phyloP scores from a whole-genome alignment of 1,140 invertebrate genomes.

The Lordiphosa clarofinis region DNA sequence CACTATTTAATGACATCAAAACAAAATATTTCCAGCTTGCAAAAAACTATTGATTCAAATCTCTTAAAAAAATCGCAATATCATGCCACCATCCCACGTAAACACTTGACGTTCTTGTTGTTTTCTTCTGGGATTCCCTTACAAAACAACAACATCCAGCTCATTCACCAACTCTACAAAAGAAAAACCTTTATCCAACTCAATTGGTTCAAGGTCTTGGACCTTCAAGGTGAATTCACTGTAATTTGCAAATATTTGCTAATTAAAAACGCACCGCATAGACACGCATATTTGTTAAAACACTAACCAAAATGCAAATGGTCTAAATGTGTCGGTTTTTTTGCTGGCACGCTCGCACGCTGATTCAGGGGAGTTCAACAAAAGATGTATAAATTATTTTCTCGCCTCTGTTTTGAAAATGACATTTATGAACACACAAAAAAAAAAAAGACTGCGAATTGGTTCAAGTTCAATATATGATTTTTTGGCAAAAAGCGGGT shows the following conservation, averaged over 20 bases:
- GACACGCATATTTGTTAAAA: slow-evolving; percentile 1
- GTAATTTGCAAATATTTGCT: slow-evolving; percentile 75
- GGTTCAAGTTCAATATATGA: slow-evolving; percentile 65
- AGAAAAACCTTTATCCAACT: slow-evolving; percentile 10
- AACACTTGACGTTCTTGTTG: too few relatives aligned
- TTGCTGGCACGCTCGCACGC: too few relatives aligned
- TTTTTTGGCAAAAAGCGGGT: slow-evolving; percentile 46
- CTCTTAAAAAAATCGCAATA: too few relatives aligned
- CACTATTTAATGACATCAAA: too few relatives aligned
- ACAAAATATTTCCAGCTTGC: too few relatives aligned
- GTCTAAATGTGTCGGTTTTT: slow-evolving; percentile 3
- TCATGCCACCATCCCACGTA: too few relatives aligned
- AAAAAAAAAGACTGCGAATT: slow-evolving; percentile 37
- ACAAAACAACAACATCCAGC: too few relatives aligned
- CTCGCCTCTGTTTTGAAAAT: slow-evolving; percentile 37
- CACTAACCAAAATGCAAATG: slow-evolving; percentile 30
- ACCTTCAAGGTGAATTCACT: slow-evolving; percentile 6
- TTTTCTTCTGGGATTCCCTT: too few relatives aligned
- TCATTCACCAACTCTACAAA: slow-evolving; percentile 5
- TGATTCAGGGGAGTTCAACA: neutral
- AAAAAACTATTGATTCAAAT: too few relatives aligned
- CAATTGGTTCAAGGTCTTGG: slow-evolving; percentile 59
- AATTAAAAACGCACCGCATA: slow-evolving; percentile 51
- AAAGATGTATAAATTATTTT: slow-evolving; percentile 65
- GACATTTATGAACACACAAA: slow-evolving; percentile 29